These are phyloP conservation scores for Eupithecia tripunctaria DNA, from an alignment of 2,888 invertebrate genomes.

Conservation along the genomic window DNA sequence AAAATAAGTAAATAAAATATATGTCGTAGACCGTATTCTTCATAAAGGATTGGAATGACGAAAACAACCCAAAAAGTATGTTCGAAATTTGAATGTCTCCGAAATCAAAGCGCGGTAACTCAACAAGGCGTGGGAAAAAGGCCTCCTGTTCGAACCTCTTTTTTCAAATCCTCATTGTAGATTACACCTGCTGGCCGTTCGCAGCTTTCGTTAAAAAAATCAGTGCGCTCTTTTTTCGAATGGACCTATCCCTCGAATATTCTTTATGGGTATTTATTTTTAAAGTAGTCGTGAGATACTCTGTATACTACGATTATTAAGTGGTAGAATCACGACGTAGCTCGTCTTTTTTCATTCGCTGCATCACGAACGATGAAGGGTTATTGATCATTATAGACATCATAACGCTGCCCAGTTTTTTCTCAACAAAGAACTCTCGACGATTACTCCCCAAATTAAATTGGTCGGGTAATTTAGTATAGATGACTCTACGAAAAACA, in stretches of 20 bases:
- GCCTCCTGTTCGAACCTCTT: slow-evolving; percentile 81
- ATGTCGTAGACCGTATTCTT: neutral
- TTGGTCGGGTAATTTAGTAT: slow-evolving; percentile 53
- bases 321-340: slow-evolving; percentile 79
- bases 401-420: slow-evolving; percentile 66
- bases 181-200: slow-evolving; percentile 83
- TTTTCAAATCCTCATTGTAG: slow-evolving; percentile 81
- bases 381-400: slow-evolving; percentile 79
- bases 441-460: slow-evolving; percentile 64
- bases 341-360: slow-evolving; percentile 64
- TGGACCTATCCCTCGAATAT: slow-evolving; percentile 67
- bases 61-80: slow-evolving; percentile 13
- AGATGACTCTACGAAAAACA: slow-evolving; percentile 50
- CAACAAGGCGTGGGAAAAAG: slow-evolving; percentile 82
- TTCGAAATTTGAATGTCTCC: slow-evolving; percentile 63
- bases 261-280: slow-evolving; percentile 63
- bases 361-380: slow-evolving; percentile 75
- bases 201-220: slow-evolving; percentile 82
- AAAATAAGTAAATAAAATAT: neutral
- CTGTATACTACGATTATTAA: slow-evolving; percentile 78
- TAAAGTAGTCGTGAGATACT: slow-evolving; percentile 83
- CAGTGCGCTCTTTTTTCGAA: slow-evolving; percentile 74
- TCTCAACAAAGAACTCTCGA: slow-evolving; percentile 60
- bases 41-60: slow-evolving; percentile 10
- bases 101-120: slow-evolving; percentile 48